A percentile compares a stretch with the other conserved stretches of the same genome.
Evolutionary conservation across 2,888 invertebrate species (phyloP).

Genomic region (Aporophyla lueneburgensis): DNA sequence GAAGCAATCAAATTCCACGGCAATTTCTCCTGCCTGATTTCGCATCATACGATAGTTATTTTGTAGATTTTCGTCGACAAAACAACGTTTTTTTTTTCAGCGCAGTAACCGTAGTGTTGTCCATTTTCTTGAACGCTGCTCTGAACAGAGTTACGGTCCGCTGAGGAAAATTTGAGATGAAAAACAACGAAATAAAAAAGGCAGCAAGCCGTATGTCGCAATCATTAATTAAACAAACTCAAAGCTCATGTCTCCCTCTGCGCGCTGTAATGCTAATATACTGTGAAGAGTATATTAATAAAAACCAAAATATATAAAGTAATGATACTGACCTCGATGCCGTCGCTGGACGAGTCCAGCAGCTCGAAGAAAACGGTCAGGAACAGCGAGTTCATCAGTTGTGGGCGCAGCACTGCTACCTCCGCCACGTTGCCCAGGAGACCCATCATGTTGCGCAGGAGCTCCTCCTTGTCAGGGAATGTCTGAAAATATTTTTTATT

Average conservation of each 20-base stretch:
- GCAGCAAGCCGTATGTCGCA: too few species aligned
- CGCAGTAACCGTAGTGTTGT: background rate
- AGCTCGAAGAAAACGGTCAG: constrained; percentile 96
- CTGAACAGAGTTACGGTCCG: background rate
- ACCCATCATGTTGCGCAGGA: constrained; percentile 99
- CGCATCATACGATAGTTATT: background rate
- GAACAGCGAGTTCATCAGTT: constrained; percentile 96
- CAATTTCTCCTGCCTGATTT: too few species aligned
- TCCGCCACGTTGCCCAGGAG: constrained; percentile 98
- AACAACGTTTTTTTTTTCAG: background rate
- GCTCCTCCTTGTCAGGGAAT: constrained; percentile 96
- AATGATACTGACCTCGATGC: constrained; percentile 94
- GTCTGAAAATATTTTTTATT: constrained; percentile 88
- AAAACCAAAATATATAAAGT: background rate
- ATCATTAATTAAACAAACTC: background rate
- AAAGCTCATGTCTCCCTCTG: constrained; percentile 1
- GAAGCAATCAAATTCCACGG: background rate
- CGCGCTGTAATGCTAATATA: background rate
- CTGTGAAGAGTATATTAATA: background rate
- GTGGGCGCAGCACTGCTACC: constrained; percentile 94
- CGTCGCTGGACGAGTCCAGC: constrained; percentile 96
- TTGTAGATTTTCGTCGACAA: background rate
- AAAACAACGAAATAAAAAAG: background rate
- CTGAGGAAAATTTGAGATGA: background rate
- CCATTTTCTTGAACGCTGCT: background rate